Percentiles rank a stretch among this genome's conserved stretches.
Conservation (phyloP, 1,140 invertebrate species). For the Centruroides vittatus region DNA sequence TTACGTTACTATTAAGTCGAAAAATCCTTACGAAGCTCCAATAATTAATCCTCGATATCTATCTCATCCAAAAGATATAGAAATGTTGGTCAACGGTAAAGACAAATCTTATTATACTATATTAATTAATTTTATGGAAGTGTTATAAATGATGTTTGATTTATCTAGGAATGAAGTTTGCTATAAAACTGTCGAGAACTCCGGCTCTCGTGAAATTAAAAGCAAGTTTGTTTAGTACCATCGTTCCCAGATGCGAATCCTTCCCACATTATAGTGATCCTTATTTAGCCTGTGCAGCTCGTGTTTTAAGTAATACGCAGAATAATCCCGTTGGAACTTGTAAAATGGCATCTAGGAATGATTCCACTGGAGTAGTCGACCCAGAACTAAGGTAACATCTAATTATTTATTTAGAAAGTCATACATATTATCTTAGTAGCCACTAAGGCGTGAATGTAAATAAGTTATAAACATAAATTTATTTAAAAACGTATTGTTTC, state of each 20-base stretch:
- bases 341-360: constrained; percentile 43
- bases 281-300: background rate
- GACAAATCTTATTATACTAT: background rate
- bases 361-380: constrained; percentile 65
- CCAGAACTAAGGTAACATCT: constrained; percentile 37
- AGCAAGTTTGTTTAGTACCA: no score
- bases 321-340: background rate
- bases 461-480: no score
- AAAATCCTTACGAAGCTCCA: constrained; percentile 55
- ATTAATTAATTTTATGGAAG: background rate
- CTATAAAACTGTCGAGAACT: no score
- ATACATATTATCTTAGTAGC: no score
- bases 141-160: no score
- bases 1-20: constrained; percentile 31
- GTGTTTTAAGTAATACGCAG: background rate
- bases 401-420: no score
- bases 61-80: constrained; percentile 44
- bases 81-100: constrained; percentile 6
- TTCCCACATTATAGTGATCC: background rate
- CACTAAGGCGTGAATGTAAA: no score
- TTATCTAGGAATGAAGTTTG: no score
- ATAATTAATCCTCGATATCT: constrained; percentile 71
- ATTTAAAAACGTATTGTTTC: background rate
- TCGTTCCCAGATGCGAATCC: no score
- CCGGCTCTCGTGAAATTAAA: no score